Base-by-base conservation (phyloP, 2,888 invertebrate genomes). In the Aphrophora alni region DNA sequence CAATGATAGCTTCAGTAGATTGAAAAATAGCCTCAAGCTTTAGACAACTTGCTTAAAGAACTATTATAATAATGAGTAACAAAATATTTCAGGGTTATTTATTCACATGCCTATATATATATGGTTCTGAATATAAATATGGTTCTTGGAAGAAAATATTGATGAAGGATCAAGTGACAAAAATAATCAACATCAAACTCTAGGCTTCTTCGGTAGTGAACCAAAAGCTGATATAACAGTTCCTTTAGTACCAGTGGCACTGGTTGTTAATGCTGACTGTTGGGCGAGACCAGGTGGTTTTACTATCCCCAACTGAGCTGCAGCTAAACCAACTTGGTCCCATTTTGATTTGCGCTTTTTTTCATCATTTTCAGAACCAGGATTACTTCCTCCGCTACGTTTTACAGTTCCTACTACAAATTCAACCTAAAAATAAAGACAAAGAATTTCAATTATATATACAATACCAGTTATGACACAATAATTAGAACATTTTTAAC, bases 181-280 rank as follows among this genome's bases (percentile, higher is more conserved):
- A n/a, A n/a, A 33, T 5, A 33, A 5, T 33, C 33, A 17, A 44
- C 24, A 73, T 82, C 73, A 83, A 14, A 75, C 76, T 77, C 83
- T 83, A 59, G 83, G 81, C 89, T 96, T 97, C 87, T 97, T 97
- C 10, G 95, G 95, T 84, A 98, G 90, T 21, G 96, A 95, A 33
- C 97, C 97, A 89, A 97, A 97, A 27, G 97, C 97, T 26, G 97
- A 96, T 86, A 98, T 97, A 69, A 97, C 94, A 0, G 97, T 97
- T 21, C 96, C 93, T 88, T 97, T 97, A 2, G 97, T 97, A 59
- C 97, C 97, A 0, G 97, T 95, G 0, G 94, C 94, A 73, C 93
- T 94, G 14, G 94, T 93, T 0, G 96, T 95, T 59, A 96, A 89
- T 0, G 95, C 93, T 51, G 94, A 93, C 86, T 93, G 93, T 10